Evolutionary conservation across 2,113 vertebrate genomes (phyloP).

Genomic region (Psephotus haematonotus): DNA sequence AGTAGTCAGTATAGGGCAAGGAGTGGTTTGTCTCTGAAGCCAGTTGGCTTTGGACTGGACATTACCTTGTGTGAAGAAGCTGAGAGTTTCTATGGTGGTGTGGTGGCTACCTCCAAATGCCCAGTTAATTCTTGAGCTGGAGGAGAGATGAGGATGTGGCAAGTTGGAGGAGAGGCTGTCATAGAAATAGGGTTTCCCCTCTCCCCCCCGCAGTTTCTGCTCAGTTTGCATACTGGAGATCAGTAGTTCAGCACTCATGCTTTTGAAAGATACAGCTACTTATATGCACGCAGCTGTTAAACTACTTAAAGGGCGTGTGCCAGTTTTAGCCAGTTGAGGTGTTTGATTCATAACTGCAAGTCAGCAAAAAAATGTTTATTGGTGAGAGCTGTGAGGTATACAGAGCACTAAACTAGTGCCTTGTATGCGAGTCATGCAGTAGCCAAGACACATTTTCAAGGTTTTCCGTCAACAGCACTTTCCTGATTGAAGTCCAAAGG

Average conservation of each 20-base stretch:
- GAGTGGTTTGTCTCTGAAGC: neutral
- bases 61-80: neutral
- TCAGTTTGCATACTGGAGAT: conserved; percentile 11
- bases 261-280: neutral
- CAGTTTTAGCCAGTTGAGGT: conserved; percentile 13
- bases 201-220: neutral
- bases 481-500: neutral
- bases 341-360: neutral
- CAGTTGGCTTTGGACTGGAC: neutral
- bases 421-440: rapidly evolving
- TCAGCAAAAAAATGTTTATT: neutral
- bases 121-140: neutral
- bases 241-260: neutral
- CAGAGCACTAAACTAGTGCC: neutral
- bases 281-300: neutral
- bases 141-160: neutral
- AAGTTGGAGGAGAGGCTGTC: neutral
- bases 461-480: neutral
- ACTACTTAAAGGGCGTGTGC: neutral
- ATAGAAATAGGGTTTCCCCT: neutral
- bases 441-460: neutral
- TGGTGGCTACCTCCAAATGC: neutral
- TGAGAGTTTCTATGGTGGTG: neutral
- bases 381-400: neutral
- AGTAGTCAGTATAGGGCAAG: neutral